Evolutionary conservation across 2,797 vertebrate species (phyloP).

Genomic region (Cirrhinus mrigala): DNA sequence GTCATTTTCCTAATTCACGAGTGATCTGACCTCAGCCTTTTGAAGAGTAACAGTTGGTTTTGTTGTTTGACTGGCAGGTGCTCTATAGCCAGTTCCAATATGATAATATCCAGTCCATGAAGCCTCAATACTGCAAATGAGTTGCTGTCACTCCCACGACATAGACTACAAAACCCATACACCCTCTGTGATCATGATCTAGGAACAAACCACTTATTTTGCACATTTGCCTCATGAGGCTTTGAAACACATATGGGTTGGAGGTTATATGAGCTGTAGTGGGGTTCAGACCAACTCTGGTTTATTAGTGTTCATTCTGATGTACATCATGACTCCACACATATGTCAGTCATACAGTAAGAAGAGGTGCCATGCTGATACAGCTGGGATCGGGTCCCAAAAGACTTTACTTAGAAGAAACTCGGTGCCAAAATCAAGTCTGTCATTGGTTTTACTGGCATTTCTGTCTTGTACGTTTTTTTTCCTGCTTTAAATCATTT

Average conservation of each 20-base stretch:
- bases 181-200: constrained; percentile 13
- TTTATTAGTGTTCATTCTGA: constrained; percentile 8
- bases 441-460: constrained; percentile 31
- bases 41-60: constrained; percentile 52
- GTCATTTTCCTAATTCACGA: constrained; percentile 57
- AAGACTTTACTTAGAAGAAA: constrained; percentile 14
- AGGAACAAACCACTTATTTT: constrained; percentile 12
- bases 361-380: constrained; percentile 48
- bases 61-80: constrained; percentile 53
- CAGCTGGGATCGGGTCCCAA: constrained; percentile 42
- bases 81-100: constrained; percentile 25
- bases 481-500: constrained; percentile 45
- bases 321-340: constrained; percentile 21
- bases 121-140: constrained; percentile 46
- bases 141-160: constrained; percentile 39
- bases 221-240: neutral
- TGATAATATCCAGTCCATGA: constrained; percentile 55
- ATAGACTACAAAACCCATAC: constrained; percentile 24
- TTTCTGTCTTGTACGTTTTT: constrained; percentile 38
- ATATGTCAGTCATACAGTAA: constrained; percentile 46
- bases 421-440: constrained; percentile 34
- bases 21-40: constrained; percentile 52
- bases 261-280: neutral
- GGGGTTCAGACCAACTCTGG: neutral
- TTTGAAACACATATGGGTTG: neutral